These are phyloP conservation scores for Hypotaenidia philippensis DNA, from an alignment of 2,797 vertebrate species.

Conservation along the genomic window DNA sequence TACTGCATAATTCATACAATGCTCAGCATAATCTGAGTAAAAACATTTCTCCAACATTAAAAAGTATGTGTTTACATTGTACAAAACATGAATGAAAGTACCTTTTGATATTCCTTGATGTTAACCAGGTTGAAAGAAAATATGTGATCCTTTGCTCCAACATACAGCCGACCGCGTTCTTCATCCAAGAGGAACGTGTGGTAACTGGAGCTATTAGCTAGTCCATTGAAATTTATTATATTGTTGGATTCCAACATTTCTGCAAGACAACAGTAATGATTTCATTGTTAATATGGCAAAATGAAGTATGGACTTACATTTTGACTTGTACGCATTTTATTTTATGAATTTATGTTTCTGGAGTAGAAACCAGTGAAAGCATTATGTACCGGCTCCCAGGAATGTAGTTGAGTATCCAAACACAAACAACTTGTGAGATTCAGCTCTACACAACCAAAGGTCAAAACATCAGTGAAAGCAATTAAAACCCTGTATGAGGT, in stretches of 20 bases:
- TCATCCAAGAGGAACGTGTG: slow-evolving; percentile 97
- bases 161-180: slow-evolving; percentile 92
- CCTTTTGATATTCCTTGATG: slow-evolving; percentile 95
- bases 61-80: background rate
- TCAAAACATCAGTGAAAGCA: background rate
- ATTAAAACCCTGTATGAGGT: background rate
- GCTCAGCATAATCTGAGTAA: background rate
- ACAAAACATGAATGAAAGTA: slow-evolving; percentile 69
- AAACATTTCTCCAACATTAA: background rate
- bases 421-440: background rate
- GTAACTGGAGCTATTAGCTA: slow-evolving; percentile 94
- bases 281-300: background rate
- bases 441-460: background rate
- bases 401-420: background rate
- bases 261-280: slow-evolving; percentile 77
- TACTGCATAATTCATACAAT: background rate
- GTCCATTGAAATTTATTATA: slow-evolving; percentile 91
- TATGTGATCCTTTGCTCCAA: slow-evolving; percentile 97
- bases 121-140: slow-evolving; percentile 97
- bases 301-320: background rate
- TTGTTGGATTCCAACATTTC: slow-evolving; percentile 98
- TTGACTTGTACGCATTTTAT: background rate
- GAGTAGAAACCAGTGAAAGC: background rate
- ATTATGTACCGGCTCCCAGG: background rate
- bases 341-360: background rate